Base-by-base conservation (phyloP, 37 sponge, comb jelly and placozoan species). In the Haliclona indistincta region DNA sequence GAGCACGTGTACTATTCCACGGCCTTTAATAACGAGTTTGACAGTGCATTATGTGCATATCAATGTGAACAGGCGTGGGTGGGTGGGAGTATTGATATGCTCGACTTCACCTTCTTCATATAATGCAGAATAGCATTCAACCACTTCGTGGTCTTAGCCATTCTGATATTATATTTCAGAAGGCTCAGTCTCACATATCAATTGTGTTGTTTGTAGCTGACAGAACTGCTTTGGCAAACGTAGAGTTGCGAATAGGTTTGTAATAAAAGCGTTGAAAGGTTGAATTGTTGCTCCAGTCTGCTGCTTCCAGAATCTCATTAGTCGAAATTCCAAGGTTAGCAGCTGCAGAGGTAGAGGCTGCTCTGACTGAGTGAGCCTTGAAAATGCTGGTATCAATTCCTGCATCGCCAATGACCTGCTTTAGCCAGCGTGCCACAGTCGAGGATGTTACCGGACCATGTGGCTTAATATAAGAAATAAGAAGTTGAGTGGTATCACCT, bases 371-470 rank as follows among this genome's bases (percentile, higher is more conserved):
- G 63, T 80, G 81, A 3, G 72, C 81, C 44, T 80, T 80, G 47
- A 80, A 70, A 2, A 70, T 56, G 28, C 38, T 58, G n/a, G 63
- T 80, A 35, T 80, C 72, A 11, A 80, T 70, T 3, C 71, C 81
- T 60, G 81, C 62, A 35, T 22, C 23, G 2, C 19, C 15, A 3
- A 80, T 69, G 63, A 38, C 44, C 8, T 23, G 4, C 35, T 70
- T 70, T 32, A 80, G 63, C 81, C 81, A 80, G 35, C 71, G 41
- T 11, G 71, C 81, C 13, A 80, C 37, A 19, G 81, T 70, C 20
- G 72, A 70, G 11, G 81, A n/a, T 3, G 81, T 3, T 4, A 70
- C 34, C 3, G 71, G 71, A 7, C 70, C 54, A 45, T 70, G 32
- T 26, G 79, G 68, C 23, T 78, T 78, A 35, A 78, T 47, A 7